Base-by-base conservation (phyloP, 2,888 invertebrate species). In the Synergus umbraculus region DNA sequence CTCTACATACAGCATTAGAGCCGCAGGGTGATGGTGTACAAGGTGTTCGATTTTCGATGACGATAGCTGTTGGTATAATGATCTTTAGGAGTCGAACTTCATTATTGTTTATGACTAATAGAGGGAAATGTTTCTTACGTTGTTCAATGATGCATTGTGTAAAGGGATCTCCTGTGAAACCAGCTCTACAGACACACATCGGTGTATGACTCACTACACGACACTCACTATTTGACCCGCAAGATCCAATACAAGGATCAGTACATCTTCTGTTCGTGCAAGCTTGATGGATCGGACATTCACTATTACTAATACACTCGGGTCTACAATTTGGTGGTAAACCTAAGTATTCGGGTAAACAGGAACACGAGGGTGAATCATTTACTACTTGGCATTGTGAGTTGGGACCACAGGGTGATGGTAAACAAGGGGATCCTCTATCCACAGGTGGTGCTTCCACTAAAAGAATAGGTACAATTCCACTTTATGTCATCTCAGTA, bases 11-110 rank as follows among this genome's bases (percentile, higher is more conserved):
- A 15, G 96, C 94, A 89, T 96, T 95, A 1, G 96, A 94, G 37
- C 97, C 97, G 90, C 97, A 97, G 1, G 96, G 96, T 54, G 95
- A 95, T 78, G 96, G 96, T 77, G 93, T 92, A 88, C 97, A 97
- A 9, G 96, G 95, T 79, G 95, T 89, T 63, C 80, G 83, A 77
- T 79, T 83, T 63, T 84, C 84, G 5, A 65, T 69, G 46, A 76
- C 73, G 66, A 77, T 54, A 18, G 76, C 78, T 18, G 46, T 63
- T 49, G 63, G 54, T 78, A 69, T 8, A 78, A 77, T 18, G 29
- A 44, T 63, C 2, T 49, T 15, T 69, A 46, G 18, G 18, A 41
- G 15, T 66, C 10, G 29, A 10, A 43, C 9, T 58, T 66, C 58
- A 80, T 41, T 12, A 60, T 4, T 13, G 4, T 60, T 18, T 22